These are phyloP conservation scores for Hiodon tergisus DNA, from an alignment of 2,113 vertebrate genomes.

Conservation along the genomic window DNA sequence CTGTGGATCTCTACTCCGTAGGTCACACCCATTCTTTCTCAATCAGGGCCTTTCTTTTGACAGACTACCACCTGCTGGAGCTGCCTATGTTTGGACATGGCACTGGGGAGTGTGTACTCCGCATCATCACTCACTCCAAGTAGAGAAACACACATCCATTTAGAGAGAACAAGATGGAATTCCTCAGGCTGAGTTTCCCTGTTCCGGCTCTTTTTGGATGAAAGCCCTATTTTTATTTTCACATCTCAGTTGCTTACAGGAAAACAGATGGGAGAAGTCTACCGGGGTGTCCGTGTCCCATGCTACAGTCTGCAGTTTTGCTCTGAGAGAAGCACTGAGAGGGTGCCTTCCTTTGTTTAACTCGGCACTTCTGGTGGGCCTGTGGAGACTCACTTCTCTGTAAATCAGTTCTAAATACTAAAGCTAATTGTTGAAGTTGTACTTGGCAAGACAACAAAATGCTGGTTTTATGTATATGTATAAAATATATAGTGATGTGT, in stretches of 20 bases:
- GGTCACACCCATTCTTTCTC: constrained; percentile 23
- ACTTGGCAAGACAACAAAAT: no score
- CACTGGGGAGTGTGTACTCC: constrained; percentile 37
- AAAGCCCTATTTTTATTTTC: constrained; percentile 26
- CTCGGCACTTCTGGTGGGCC: neutral
- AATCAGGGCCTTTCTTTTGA: constrained; percentile 31
- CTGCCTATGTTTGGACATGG: constrained; percentile 56
- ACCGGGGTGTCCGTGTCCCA: constrained; percentile 13
- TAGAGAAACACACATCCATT: constrained; percentile 45
- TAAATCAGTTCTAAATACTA: no score
- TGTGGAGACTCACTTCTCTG: neutral
- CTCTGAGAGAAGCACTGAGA: neutral
- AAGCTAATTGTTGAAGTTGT: no score
- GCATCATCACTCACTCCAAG: constrained; percentile 53
- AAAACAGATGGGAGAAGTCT: constrained; percentile 21
- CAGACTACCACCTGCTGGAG: constrained; percentile 50
- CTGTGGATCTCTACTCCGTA: constrained; percentile 12
- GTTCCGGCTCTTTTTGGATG: constrained; percentile 18
- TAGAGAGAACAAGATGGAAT: constrained; percentile 44
- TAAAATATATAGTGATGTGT: no score
- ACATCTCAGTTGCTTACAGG: constrained; percentile 29
- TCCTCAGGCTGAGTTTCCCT: constrained; percentile 45
- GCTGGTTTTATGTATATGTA: no score
- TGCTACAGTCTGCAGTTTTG: constrained; percentile 1
- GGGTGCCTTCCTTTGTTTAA: neutral